phyloP scores from a whole-genome alignment of 2,797 vertebrate species.

The Dermochelys coriacea region DNA sequence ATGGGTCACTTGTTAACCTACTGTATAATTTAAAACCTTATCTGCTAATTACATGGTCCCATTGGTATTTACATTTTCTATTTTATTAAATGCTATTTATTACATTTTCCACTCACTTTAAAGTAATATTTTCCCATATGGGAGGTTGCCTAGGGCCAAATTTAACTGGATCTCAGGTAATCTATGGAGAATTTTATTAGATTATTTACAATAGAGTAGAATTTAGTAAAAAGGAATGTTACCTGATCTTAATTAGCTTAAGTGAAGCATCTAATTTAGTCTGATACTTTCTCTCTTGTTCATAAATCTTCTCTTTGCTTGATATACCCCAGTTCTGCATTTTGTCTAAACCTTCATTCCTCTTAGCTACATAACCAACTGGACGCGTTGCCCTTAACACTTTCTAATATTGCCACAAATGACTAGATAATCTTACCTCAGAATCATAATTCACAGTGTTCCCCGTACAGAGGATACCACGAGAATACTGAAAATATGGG shows the following conservation, averaged over 20 bases:
- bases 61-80: background rate
- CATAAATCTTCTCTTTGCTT: background rate
- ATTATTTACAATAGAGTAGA: background rate
- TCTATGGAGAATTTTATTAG: background rate
- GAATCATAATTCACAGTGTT: background rate
- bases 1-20: background rate
- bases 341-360: background rate
- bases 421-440: background rate
- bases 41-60: background rate
- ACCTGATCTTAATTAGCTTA: background rate
- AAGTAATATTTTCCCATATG: background rate
- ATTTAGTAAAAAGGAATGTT: background rate
- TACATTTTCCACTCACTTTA: background rate
- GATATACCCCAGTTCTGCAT: background rate
- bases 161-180: background rate
- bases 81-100: background rate
- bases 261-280: background rate
- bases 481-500: background rate
- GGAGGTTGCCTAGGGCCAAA: background rate
- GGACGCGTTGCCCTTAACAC: background rate
- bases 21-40: background rate
- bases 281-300: background rate
- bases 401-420: background rate
- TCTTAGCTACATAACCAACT: background rate
- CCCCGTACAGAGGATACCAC: background rate